These are phyloP conservation scores for Pelodiscus sinensis DNA, from an alignment of 2,113 vertebrate genomes.

Conservation along the genomic window DNA sequence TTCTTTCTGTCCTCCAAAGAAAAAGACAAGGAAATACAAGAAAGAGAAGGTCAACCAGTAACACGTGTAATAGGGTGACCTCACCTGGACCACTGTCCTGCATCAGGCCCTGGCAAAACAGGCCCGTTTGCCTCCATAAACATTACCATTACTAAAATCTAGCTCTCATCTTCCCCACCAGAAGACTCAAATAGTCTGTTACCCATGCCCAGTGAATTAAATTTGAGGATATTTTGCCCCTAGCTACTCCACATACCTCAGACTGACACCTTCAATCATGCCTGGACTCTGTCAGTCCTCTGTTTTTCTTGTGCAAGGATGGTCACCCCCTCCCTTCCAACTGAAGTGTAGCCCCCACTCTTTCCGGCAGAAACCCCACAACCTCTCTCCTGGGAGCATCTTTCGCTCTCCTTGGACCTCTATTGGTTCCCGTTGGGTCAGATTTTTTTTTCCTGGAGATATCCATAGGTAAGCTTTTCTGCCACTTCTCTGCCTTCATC, in stretches of 20 bases:
- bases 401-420: background rate
- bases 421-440: background rate
- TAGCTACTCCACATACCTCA: background rate
- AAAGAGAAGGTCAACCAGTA: background rate
- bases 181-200: background rate
- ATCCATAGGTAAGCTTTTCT: background rate
- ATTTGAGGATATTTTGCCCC: background rate
- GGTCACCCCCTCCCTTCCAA: background rate
- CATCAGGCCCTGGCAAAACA: background rate
- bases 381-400: background rate
- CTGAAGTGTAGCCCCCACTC: background rate
- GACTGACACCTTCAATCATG: background rate
- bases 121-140: background rate
- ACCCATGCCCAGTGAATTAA: background rate
- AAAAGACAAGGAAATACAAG: background rate
- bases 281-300: background rate
- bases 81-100: background rate
- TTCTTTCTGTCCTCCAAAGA: background rate
- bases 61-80: background rate
- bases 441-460: background rate
- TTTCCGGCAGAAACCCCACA: background rate
- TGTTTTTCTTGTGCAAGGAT: background rate
- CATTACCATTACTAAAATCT: background rate
- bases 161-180: background rate
- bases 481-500: background rate